Conservation (phyloP, 2,113 vertebrate genomes). For the Thinocorus orbignyianus region DNA sequence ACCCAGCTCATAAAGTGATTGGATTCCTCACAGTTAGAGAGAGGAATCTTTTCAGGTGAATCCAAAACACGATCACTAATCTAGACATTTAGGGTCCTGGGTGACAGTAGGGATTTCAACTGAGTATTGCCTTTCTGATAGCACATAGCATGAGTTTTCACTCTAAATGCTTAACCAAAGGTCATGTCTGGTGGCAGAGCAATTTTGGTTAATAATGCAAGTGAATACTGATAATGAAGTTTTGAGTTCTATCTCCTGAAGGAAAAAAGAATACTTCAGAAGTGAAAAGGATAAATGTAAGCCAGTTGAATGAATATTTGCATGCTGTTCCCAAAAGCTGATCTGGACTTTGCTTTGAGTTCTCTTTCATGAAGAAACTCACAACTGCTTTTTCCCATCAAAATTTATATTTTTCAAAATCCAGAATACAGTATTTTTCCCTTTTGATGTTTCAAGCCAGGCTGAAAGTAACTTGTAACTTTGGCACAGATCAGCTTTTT, state of each 20-base stretch:
- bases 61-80: neutral
- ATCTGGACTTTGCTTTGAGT: neutral
- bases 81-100: neutral
- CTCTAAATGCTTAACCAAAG: neutral
- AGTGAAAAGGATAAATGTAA: neutral
- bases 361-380: neutral
- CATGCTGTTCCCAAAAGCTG: neutral
- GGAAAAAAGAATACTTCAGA: neutral
- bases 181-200: neutral
- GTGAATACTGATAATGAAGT: neutral
- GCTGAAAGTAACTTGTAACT: neutral
- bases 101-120: neutral
- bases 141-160: fast-evolving
- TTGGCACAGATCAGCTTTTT: neutral
- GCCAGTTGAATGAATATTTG: neutral
- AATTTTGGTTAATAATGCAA: neutral
- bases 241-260: neutral
- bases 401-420: neutral
- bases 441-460: neutral
- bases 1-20: neutral
- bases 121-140: neutral
- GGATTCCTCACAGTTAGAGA: neutral
- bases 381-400: neutral
- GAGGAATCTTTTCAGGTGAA: neutral
- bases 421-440: neutral